Conservation (phyloP, 2,797 vertebrate genomes). For the Melanotaenia parkinsoni region DNA sequence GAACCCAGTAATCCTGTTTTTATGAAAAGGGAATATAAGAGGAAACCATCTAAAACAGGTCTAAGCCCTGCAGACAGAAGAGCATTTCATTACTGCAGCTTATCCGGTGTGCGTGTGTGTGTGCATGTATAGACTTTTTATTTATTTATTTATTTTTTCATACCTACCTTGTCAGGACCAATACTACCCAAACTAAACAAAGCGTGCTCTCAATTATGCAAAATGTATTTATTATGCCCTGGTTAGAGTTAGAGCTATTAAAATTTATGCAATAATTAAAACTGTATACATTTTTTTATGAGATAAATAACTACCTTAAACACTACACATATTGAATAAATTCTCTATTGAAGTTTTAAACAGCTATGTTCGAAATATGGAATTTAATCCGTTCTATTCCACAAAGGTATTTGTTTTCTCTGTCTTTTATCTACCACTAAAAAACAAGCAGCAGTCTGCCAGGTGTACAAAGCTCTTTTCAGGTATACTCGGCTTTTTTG, state of each 20-base stretch:
- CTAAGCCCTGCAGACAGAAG: constrained; percentile 63
- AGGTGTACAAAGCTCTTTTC: not conserved
- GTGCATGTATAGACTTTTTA: not conserved
- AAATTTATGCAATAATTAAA: not conserved
- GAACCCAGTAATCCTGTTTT: constrained; percentile 75
- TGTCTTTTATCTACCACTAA: constrained; percentile 5
- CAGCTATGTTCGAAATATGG: no score
- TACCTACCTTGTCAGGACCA: not conserved
- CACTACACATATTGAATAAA: constrained; percentile 19
- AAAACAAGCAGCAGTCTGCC: constrained; percentile 7
- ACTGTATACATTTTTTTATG: not conserved
- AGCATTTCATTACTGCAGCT: constrained; percentile 71
- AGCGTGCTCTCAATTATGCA: no score
- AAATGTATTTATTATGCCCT: not conserved
- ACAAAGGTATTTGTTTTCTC: no score
- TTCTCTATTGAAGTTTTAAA: no score
- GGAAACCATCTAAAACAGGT: constrained; percentile 68
- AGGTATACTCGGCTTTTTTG: constrained; percentile 20
- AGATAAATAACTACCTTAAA: not conserved
- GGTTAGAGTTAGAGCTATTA: not conserved
- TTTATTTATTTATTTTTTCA: not conserved
- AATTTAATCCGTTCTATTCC: no score
- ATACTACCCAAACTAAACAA: not conserved
- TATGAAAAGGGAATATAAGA: constrained; percentile 78
- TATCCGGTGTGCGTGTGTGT: not conserved